Evolutionary conservation across 2,888 invertebrate species (phyloP), one percentile per base, ranked within the genome.

Genomic region (Craniophora ligustri): DNA sequence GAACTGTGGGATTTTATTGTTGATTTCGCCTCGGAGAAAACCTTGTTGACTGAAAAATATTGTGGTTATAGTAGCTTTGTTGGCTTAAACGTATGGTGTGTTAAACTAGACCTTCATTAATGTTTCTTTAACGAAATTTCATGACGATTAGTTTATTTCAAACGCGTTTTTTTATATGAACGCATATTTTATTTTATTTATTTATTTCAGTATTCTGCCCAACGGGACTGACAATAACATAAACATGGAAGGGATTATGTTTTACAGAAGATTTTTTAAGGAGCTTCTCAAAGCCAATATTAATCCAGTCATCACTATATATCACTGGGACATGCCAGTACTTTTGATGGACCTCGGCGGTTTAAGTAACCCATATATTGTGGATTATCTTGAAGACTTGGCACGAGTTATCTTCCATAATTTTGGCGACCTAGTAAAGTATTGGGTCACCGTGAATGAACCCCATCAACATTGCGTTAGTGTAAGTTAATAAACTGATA

Each of bases 281-380:
- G 16, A 35, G 14, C 38, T 61, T 14, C 5, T 61, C 8, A 53
- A 53, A 10, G 47, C 40, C 1, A 32, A 48, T n/a, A 53, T 59
- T 3, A 47, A 8, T 28, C 48, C 48, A 3, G 21, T 54, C 7
- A 30, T 61, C 1, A 48, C 53, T 1, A 6, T 58, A 5, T 53
- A 48, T 19, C 61, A 62, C 31, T 62, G 60, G 54, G 49, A 60
- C 10, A 30, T 60, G 35, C 61, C 61, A n/a, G 30, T 31, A 3
- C 15, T 21, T 4, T 41, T 61, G 1, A 5, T 18, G 5, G 41
- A 55, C 3, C 18, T 55, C 0, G 54, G 61, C 2, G 61, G 63
- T 1, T 56, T 51, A 35, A 19, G 14, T 13, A 61, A 49, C 21
- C 38, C 30, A 0, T 15, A 18, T 13, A 4, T 45, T 2, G 21